Evolutionary conservation across 2,797 vertebrate species (phyloP), one percentile per base, ranked within the genome.

Genomic region (Serranus cabrilla): DNA sequence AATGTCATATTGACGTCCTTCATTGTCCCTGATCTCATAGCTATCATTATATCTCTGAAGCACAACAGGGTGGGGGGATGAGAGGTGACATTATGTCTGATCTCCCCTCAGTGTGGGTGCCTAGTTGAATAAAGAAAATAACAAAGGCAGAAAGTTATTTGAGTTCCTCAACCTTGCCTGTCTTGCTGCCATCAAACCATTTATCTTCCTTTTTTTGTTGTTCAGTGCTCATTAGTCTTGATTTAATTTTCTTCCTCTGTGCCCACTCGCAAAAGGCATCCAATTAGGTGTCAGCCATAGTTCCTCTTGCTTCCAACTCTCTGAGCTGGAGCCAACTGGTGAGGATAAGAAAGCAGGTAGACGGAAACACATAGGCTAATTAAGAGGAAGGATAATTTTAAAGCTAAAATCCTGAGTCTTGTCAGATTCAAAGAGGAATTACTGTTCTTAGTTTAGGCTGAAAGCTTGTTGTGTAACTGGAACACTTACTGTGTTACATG

Each of bases 221-320:
- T 92, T 90, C 78, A 75, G 71, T 64, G 77, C 87, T 94, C 90
- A 92, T 95, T 94, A 93, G 90, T 91, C 89, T 89, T 91, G 84
- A 92, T 94, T 91, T 92, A 72, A 87, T 93, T 91, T 91, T 82
- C 25, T 86, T 81, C 82, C 81, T 68, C 80, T 64, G 74, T 81
- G 71, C 78, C 76, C 81, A 82, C 78, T 81, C 37, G 60, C 78
- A 86, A 86, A 83, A 81, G 61, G 82, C 82, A 82, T 90, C 87
- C 87, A 92, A 92, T 93, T 92, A 92, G 78, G 72, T 75, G 66
- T 64, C 73, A 84, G 47, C 68, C 61, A 69, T 64, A 66, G 66
- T 77, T 72, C 56, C 49, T 63, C 60, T 73, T 31, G 9, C 59
- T 59, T 67, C n/a, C 20, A 58, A 75, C 47, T 74, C 59, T 74